Conservation (phyloP, 2,113 vertebrate genomes). For the Nematolebias whitei region DNA sequence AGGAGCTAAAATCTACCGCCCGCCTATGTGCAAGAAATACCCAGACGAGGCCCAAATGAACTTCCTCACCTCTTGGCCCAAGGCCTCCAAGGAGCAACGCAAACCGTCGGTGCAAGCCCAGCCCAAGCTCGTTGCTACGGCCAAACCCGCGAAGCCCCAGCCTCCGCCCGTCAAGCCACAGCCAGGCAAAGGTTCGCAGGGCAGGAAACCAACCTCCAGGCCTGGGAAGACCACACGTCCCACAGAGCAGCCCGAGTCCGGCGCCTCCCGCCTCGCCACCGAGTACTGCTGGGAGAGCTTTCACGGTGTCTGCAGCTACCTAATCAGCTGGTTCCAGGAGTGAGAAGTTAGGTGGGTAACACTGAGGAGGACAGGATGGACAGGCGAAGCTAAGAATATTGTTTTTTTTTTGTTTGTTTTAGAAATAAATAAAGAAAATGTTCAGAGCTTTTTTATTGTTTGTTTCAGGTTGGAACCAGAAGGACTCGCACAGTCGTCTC, state of each 20-base stretch:
- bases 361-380: background rate
- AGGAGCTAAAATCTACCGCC: slow-evolving; percentile 77
- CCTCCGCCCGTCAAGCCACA: slow-evolving; percentile 55
- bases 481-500: slow-evolving; percentile 5
- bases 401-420: too few relatives aligned
- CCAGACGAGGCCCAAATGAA: slow-evolving; percentile 81
- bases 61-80: slow-evolving; percentile 76
- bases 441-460: background rate
- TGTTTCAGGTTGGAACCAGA: slow-evolving; percentile 48
- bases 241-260: slow-evolving; percentile 61
- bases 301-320: slow-evolving; percentile 81
- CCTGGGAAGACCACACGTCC: slow-evolving; percentile 64
- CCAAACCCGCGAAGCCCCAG: slow-evolving; percentile 57
- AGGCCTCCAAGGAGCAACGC: slow-evolving; percentile 52
- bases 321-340: slow-evolving; percentile 83
- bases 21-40: slow-evolving; percentile 81
- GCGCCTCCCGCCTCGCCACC: slow-evolving; percentile 76
- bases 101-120: slow-evolving; percentile 45
- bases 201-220: slow-evolving; percentile 63
- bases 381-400: background rate
- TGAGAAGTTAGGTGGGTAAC: slow-evolving; percentile 63
- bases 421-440: too few relatives aligned
- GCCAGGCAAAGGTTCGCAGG: slow-evolving; percentile 54
- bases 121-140: slow-evolving; percentile 49
- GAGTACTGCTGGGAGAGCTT: slow-evolving; percentile 87